Evolutionary conservation across 2,888 invertebrate species (phyloP), one percentile per base, ranked within the genome.

Genomic region (Mamestra brassicae): DNA sequence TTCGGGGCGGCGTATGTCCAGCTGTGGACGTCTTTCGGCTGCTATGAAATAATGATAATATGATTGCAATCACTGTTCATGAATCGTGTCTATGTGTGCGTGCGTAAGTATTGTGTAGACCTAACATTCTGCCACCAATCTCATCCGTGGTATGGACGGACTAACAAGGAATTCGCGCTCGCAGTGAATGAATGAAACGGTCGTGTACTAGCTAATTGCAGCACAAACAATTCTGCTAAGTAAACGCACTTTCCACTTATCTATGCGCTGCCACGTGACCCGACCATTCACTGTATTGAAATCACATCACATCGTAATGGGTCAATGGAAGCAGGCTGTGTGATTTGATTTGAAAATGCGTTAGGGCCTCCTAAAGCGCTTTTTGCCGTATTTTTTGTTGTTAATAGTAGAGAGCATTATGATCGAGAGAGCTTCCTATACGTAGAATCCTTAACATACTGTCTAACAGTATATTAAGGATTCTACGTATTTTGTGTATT

Each of bases 181-280:
- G 36, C 45, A 78, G 50, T 60, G 80, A 80, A 80, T 80, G 80
- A 80, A 82, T 74, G 78, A 69, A 78, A 57, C 63, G 42, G 64
- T 81, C 83, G 83, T 81, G 83, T 63, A 70, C 65, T 81, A 78
- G 67, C 74, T 74, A 81, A 81, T 81, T 72, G 55, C 76, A 42
- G 11, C 65, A 69, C 80, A 69, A 77, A 57, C 61, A 68, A 57
- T 74, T 82, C 74, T 66, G 69, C 78, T 81, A 82, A 78, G 50
- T 38, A 47, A 67, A 67, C 60, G 42, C 81, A 81, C 81, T 81
- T 81, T 81, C 81, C 78, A 81, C 54, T 78, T 70, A 81, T 69
- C 78, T 78, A 73, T 81, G 82, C 58, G 10, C 8, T 13, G 13
- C 61, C 80, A 81, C 83, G 80, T 82, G 83, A 82, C 67, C 78